Conservation (phyloP, 2,888 invertebrate species). For the Ellobium chinense region DNA sequence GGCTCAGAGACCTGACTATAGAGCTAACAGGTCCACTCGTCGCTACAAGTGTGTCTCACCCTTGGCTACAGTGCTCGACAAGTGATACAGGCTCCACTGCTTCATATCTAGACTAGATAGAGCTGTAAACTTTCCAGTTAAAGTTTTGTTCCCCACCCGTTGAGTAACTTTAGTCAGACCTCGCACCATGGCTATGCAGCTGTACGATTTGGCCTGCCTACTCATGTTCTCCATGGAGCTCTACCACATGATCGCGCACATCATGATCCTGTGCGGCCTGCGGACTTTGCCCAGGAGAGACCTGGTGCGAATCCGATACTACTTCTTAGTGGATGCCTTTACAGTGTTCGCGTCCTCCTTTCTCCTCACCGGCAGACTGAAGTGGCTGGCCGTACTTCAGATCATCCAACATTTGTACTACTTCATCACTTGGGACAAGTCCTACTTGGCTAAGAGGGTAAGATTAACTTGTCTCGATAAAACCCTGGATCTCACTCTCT, state of each 20-base stretch:
- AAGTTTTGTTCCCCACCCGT: too few species aligned
- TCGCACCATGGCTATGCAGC: neutral
- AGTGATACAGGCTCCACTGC: too few species aligned
- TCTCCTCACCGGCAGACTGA: conserved; percentile 62
- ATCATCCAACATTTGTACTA: conserved; percentile 70
- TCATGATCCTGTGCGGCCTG: conserved; percentile 65
- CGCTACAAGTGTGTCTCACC: too few species aligned
- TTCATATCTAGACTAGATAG: too few species aligned
- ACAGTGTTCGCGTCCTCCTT: conserved; percentile 66
- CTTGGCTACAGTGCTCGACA: too few species aligned
- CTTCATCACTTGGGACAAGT: conserved; percentile 70
- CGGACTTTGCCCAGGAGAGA: conserved; percentile 72
- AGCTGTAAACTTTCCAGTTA: too few species aligned
- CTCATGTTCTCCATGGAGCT: conserved; percentile 63
- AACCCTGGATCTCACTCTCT: too few species aligned
- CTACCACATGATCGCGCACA: conserved; percentile 69
- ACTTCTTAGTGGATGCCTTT: conserved; percentile 69
- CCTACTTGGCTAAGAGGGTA: conserved; percentile 67
- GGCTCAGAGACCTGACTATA: too few species aligned
- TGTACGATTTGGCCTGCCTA: conserved; percentile 43
- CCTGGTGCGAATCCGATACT: conserved; percentile 66
- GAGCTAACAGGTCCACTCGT: too few species aligned
- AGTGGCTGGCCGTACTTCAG: conserved; percentile 68
- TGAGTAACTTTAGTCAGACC: too few species aligned
- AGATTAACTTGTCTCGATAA: too few species aligned